These are phyloP conservation scores for Harpagifer antarcticus DNA, from an alignment of 2,797 vertebrate species.

Conservation along the genomic window DNA sequence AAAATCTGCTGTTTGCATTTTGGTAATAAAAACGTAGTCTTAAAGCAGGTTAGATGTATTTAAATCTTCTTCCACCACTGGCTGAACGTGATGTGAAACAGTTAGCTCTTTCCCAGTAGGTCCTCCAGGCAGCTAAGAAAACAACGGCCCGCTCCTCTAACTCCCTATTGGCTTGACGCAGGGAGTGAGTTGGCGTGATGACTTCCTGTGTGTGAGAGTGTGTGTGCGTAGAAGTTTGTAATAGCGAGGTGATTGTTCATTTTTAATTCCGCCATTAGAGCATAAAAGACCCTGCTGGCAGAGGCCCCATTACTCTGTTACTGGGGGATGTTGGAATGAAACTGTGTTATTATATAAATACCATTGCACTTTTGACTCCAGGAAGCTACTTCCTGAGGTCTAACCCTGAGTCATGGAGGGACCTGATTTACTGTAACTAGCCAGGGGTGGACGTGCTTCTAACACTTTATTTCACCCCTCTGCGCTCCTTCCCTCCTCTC, in stretches of 20 bases:
- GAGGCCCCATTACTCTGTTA: conserved; percentile 76
- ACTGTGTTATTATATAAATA: conserved; percentile 88
- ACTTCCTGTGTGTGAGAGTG: conserved; percentile 45
- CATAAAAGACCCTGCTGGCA: conserved; percentile 72
- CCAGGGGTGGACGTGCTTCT: conserved; percentile 80
- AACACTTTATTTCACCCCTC: conserved; percentile 77
- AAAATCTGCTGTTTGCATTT: neutral
- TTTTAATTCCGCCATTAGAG: conserved; percentile 82
- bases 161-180: conserved; percentile 33
- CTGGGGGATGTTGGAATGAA: conserved; percentile 79
- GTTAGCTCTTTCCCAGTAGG: conserved; percentile 11
- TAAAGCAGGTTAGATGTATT: neutral
- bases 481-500: conserved; percentile 47
- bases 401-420: conserved; percentile 79
- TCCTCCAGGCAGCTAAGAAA: conserved; percentile 43
- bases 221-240: conserved; percentile 42
- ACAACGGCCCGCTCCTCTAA: conserved; percentile 43
- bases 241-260: conserved; percentile 78
- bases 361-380: conserved; percentile 88
- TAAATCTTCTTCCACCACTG: neutral
- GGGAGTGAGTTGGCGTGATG: conserved; percentile 37
- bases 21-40: neutral
- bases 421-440: conserved; percentile 85
- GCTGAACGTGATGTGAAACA: conserved; percentile 10
- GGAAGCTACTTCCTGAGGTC: conserved; percentile 86